Base-by-base conservation (phyloP, 1,140 invertebrate species). In the Patella vulgata region DNA sequence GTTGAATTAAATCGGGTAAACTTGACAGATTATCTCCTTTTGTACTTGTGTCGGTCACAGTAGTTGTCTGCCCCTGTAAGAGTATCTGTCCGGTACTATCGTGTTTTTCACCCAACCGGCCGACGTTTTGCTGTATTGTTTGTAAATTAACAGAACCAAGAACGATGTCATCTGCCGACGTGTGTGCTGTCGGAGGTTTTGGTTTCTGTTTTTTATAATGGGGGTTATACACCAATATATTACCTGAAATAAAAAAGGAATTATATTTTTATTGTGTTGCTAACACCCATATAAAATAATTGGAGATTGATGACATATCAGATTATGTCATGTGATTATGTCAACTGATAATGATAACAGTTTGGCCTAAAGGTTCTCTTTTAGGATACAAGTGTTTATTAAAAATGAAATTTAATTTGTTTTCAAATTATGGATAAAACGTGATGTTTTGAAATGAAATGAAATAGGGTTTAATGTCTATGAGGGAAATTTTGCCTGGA, bases 1-100 rank as follows among this genome's bases (percentile, higher is more conserved):
- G 70, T 50, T 69, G 70, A n/a, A 73, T 57, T 2, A 73, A 42
- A 39, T 73, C 70, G n/a, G 70, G 70, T 23, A 73, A 48, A 39
- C 53, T 52, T 39, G 47, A 50, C 9, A 59, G 23, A 21, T 53
- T 50, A 6, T 62, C 31, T 5, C 31, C 33, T 8, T 57, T 42
- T 17, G 19, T 28, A 1, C 17, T n/a, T 54, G 19, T 3, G n/a
- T 27, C 47, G 3, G 28, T 30, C 3, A 19, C 33, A 42, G 17
- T 3, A 48, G 25, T 28, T 17, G 31, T 63, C 36, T 63, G 50
- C 21, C 23, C 53, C 4, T 27, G 36, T 17, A 48, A 23, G 27
- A 17, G 14, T 11, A 25, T 5, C 3, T 17, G 11, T 2, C 14
- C 19, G 56, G 42, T 3, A 12, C 27, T 25, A 2, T 25, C 40